Percentiles rank a stretch among this genome's conserved stretches.
Conservation (phyloP, 2,113 vertebrate species). For the Sciurus niger region DNA sequence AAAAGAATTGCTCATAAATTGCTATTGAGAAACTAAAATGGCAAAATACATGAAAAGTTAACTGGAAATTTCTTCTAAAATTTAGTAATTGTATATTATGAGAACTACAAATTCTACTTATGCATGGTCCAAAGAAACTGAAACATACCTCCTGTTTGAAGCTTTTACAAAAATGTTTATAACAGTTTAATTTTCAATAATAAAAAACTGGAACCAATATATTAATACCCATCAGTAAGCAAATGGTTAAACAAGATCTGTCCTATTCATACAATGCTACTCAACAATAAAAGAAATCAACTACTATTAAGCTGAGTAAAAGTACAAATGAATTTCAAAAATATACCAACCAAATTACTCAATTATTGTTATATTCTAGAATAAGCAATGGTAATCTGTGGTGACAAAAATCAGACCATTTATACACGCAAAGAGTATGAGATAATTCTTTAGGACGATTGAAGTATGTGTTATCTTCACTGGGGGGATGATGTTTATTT, state of each 20-base stretch:
- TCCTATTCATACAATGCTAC: background rate
- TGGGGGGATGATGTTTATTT: accelerated
- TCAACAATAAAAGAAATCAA: background rate
- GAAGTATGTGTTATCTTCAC: background rate
- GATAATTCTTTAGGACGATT: background rate
- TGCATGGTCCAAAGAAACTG: background rate
- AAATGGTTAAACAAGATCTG: background rate
- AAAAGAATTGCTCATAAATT: background rate
- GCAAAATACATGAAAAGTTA: background rate
- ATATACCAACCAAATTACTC: background rate
- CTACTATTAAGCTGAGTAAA: background rate
- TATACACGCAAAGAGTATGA: background rate
- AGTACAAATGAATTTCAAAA: background rate
- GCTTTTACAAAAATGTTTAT: background rate
- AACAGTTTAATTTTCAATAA: background rate
- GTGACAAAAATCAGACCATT: background rate
- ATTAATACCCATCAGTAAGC: background rate
- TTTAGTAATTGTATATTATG: background rate
- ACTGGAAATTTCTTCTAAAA: background rate
- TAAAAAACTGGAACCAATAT: background rate
- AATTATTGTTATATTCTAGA: background rate
- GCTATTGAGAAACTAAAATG: background rate
- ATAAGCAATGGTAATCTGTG: background rate
- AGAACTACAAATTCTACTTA: background rate
- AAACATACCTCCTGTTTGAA: background rate